Evolutionary conservation across 1,140 invertebrate species (phyloP), one percentile per base, ranked within the genome.

Genomic region (Meteorus sp.): DNA sequence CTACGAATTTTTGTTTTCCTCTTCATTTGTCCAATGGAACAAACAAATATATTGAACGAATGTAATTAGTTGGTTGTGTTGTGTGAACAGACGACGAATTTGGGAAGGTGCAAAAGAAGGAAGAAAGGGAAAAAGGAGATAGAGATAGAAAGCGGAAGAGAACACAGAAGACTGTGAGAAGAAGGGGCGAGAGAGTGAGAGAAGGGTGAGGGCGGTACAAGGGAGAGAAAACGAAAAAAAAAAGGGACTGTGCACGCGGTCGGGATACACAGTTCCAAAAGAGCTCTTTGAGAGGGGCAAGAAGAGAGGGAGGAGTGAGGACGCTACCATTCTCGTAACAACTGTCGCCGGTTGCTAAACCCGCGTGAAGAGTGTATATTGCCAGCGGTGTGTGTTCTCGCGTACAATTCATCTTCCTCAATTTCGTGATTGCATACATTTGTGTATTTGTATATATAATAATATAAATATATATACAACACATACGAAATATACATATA

Each of bases 271-370:
- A 19, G 27, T 31, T 52, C 27, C 31, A 52, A 52, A 37, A 37
- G 31, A 37, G 33, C 33, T 37, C n/a, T n/a, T n/a, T 23, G 45
- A 56, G 47, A 43, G 60, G 37, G 45, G 48, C 33, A 37, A 44
- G n/a, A 33, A 43, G 35, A n/a, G n/a, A 53, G 47, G 45, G 29
- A 62, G 50, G 35, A 59, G 52, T 63, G 63, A 67, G 61, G 62
- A 68, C 64, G 62, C 66, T 68, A 64, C 61, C 53, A 57, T 67
- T 65, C 63, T 63, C 61, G 58, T 62, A 68, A 59, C 48, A 59
- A 59, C 56, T 59, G 56, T 52, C 56, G 56, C 56, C 47, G 47
- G 37, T 44, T 59, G 23, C 48, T 59, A 59, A 52, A 57, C 45
- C 45, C 56, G 56, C 56, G 56, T 51, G 45, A 58, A 35, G 45